Evolutionary conservation across 2,797 vertebrate species (phyloP), one percentile per base, ranked within the genome.

Genomic region (Sphenodon punctatus): DNA sequence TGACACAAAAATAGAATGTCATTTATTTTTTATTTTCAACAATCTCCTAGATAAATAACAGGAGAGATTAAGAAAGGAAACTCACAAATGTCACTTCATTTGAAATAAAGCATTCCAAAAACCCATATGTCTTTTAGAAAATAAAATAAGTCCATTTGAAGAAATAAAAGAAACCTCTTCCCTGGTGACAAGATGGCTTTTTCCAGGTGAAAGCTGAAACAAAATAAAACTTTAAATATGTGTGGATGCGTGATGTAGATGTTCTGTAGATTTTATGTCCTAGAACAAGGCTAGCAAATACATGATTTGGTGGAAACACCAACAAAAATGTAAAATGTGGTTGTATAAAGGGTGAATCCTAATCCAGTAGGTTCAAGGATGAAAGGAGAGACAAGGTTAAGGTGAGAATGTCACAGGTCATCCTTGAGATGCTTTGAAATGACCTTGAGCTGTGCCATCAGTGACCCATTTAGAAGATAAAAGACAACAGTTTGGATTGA

Each of bases 1-100:
- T 80, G 63, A 82, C 87, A 61, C 42, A 70, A 82, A 87, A 81
- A 20, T 34, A 8, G 68, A 70, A 75, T 13, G 20, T 77, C 20
- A 77, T 20, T 32, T 34, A 17, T 9, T 66, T 10, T 36, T 78
- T 88, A 55, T 80, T 92, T 94, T 89, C 89, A 93, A 84, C 56
- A 89, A 93, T 67, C 88, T 67, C 71, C 84, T 75, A 82, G 81
- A 87, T 87, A 82, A 88, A 84, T 75, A 89, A 80, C 51, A 59
- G n/a, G 38, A 58, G 64, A 82, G 25, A 65, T 82, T 63, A 64
- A 77, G 46, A 89, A 36, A 71, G 23, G 84, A 73, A 80, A 53
- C 20, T 89, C 58, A 56, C 56, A 64, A 81, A 78, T 82, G 41
- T 75, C 76, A 87, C 36, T 66, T 68, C 27, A 61, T 67, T 56